A percentile compares a stretch with the other conserved stretches of the same genome.
These are phyloP conservation scores for Hypomecis punctinalis DNA, from an alignment of 2,888 invertebrate species.

Conservation along the genomic window DNA sequence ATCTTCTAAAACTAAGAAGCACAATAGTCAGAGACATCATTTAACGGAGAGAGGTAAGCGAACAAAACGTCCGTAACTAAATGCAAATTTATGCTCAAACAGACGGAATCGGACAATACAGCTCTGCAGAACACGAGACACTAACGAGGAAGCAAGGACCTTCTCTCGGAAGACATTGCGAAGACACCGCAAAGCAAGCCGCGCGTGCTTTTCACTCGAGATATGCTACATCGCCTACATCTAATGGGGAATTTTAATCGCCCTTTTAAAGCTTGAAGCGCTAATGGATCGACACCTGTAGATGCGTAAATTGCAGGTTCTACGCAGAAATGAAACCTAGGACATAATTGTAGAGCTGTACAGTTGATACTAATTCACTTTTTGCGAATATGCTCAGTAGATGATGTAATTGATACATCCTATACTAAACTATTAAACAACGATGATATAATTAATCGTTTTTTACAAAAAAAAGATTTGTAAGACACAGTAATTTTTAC, in stretches of 20 bases:
- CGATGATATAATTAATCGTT: too few relatives aligned
- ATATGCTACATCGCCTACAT: conserved; percentile 25
- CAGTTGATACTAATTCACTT: too few relatives aligned
- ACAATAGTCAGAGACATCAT: not conserved
- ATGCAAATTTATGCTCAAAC: conserved; percentile 54
- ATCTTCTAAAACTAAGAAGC: not conserved
- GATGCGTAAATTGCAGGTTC: conserved; percentile 10
- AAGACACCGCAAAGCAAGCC: conserved; percentile 43
- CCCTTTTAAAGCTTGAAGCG: conserved; percentile 29
- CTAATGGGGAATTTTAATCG: conserved; percentile 36
- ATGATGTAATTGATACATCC: too few relatives aligned
- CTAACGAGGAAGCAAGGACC: conserved; percentile 53
- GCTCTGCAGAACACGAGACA: conserved; percentile 40
- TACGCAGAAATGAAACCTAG: not conserved
- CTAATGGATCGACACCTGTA: conserved; percentile 31
- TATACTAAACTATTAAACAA: too few relatives aligned
- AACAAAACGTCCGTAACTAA: conserved; percentile 53
- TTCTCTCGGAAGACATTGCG: conserved; percentile 34
- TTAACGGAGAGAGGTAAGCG: conserved; percentile 48
- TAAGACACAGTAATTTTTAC: too few relatives aligned
- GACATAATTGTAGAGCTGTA: too few relatives aligned
- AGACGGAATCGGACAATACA: conserved; percentile 48
- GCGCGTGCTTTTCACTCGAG: conserved; percentile 37
- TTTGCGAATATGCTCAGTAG: too few relatives aligned
- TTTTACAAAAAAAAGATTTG: too few relatives aligned